Percentiles rank a stretch among this genome's conserved stretches.
Evolutionary conservation across 2,797 vertebrate genomes (phyloP).

Genomic region (Myotis myotis): DNA sequence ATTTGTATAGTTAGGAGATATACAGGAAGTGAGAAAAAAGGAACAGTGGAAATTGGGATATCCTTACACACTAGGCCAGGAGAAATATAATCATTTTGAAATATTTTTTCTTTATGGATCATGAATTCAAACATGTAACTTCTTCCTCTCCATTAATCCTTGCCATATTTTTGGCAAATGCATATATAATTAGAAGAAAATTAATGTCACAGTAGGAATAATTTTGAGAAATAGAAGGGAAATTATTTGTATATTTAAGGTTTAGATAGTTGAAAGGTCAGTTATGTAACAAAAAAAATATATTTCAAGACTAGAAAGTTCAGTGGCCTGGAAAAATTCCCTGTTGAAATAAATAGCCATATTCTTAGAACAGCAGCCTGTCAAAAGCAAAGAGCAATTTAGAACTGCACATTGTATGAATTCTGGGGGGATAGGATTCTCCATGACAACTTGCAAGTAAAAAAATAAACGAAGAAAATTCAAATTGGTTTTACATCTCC

Average conservation of each 20-base stretch:
- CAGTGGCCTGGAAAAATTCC: slow-evolving; percentile 53
- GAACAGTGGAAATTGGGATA: neutral
- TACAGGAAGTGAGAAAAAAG: neutral
- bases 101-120: slow-evolving; percentile 15
- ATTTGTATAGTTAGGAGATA: neutral
- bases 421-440: neutral
- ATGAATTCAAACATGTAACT: slow-evolving; percentile 3
- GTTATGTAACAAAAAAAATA: slow-evolving; percentile 50
- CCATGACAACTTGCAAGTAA: neutral
- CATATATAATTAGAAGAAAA: neutral
- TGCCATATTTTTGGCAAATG: neutral
- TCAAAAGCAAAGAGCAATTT: slow-evolving; percentile 42
- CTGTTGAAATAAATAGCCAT: slow-evolving; percentile 34
- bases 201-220: neutral
- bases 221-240: slow-evolving; percentile 52
- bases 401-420: neutral
- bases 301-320: slow-evolving; percentile 53
- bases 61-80: neutral
- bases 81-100: neutral
- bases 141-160: neutral
- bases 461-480: slow-evolving; percentile 8
- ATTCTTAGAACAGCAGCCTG: neutral
- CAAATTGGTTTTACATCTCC: neutral
- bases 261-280: slow-evolving; percentile 55
- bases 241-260: slow-evolving; percentile 37